Conservation (phyloP, 2,888 invertebrate species). For the Uloborus plumipes region DNA sequence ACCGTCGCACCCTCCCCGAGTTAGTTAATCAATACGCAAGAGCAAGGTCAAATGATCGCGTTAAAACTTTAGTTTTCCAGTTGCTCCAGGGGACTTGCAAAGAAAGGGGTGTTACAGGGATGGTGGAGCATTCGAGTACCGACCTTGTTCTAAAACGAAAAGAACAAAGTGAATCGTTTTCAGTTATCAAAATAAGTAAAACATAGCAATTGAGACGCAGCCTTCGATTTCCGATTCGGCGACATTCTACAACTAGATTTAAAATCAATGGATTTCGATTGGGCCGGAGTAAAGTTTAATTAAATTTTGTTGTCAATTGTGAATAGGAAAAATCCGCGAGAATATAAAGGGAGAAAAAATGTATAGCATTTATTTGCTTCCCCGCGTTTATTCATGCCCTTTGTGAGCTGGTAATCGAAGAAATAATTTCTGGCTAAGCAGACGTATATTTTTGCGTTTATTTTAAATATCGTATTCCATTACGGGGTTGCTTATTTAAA, state of each 20-base stretch:
- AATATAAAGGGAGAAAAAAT: too few relatives aligned
- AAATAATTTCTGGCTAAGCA: constrained; percentile 12
- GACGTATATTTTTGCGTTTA: constrained; percentile 1
- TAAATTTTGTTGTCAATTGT: constrained; percentile 48
- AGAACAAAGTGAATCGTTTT: constrained; percentile 41
- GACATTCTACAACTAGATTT: constrained; percentile 32
- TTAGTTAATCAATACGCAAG: constrained; percentile 36
- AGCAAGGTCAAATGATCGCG: constrained; percentile 49
- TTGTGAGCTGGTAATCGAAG: constrained; percentile 14
- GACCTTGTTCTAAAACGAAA: neutral
- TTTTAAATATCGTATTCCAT: constrained; percentile 10
- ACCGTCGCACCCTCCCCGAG: neutral
- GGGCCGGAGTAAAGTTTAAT: constrained; percentile 57
- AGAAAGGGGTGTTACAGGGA: neutral
- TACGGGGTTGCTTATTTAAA: neutral
- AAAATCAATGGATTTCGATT: constrained; percentile 57
- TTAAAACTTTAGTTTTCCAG: constrained; percentile 33
- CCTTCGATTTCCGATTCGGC: constrained; percentile 56
- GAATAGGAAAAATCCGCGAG: neutral
- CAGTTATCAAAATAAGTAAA: constrained; percentile 62
- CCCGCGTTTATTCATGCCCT: neutral
- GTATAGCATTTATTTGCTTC: neutral
- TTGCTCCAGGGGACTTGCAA: neutral
- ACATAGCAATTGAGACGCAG: constrained; percentile 35
- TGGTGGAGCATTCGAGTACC: constrained; percentile 10